A percentile compares a stretch with the other conserved stretches of the same genome.
phyloP scores from a whole-genome alignment of 2,888 invertebrate species.

The Heteromyza rotundicornis region DNA sequence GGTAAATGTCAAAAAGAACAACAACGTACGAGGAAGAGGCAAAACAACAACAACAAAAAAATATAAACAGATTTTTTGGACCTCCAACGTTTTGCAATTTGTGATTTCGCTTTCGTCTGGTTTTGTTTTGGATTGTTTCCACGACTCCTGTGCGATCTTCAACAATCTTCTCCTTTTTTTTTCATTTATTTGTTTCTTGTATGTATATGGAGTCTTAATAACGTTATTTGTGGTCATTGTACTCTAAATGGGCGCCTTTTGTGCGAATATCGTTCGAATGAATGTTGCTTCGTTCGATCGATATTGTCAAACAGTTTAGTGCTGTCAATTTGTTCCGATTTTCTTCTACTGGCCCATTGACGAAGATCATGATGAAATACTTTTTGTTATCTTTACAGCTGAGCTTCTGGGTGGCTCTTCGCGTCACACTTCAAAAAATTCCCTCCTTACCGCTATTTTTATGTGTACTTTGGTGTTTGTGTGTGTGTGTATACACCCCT shows the following conservation, averaged over 20 bases:
- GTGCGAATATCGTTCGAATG: not conserved
- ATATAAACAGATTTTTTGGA: conserved; percentile 20
- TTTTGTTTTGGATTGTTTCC: not conserved
- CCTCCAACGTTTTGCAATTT: conserved; percentile 39
- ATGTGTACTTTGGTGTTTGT: too few relatives aligned
- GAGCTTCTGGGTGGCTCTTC: conserved; percentile 58
- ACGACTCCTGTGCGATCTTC: conserved; percentile 13
- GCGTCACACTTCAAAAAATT: conserved; percentile 43
- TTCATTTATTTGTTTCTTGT: conserved; percentile 32
- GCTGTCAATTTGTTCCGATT: not conserved
- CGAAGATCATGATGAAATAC: not conserved
- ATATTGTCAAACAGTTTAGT: not conserved
- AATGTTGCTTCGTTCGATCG: not conserved
- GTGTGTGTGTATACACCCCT: conserved; percentile 6
- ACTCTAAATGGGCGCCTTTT: conserved; percentile 48
- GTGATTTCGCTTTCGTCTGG: conserved; percentile 44
- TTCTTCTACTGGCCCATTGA: not conserved
- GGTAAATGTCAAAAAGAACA: conserved; percentile 3
- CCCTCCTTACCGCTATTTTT: not conserved
- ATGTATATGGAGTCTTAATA: conserved; percentile 44
- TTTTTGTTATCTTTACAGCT: conserved; percentile 5
- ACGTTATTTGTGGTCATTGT: conserved; percentile 56
- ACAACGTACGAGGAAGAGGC: not conserved
- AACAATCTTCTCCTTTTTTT: conserved; percentile 10
- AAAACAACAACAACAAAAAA: conserved; percentile 7